phyloP scores from a whole-genome alignment of 2,888 invertebrate genomes.

The Nemurella pictetii region DNA sequence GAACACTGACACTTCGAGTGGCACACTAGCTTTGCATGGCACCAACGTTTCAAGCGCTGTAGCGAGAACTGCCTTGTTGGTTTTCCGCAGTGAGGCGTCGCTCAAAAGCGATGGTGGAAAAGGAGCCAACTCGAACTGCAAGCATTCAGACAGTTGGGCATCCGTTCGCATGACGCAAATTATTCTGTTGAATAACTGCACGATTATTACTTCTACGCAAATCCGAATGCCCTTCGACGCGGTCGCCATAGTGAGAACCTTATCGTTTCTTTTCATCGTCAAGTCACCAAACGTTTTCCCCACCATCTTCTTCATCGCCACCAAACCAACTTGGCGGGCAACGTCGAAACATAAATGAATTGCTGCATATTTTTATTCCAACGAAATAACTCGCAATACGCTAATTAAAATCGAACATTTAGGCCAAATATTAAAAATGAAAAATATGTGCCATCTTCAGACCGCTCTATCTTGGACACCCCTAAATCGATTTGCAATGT shows the following conservation, averaged over 20 bases:
- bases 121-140: conserved; percentile 16
- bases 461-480: too few species aligned
- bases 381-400: too few species aligned
- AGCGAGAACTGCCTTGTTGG: background rate
- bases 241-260: background rate
- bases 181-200: conserved; percentile 5
- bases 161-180: background rate
- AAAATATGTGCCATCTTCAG: too few species aligned
- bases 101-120: background rate
- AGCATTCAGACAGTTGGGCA: background rate
- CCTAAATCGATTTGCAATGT: too few species aligned
- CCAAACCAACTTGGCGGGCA: too few species aligned
- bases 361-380: too few species aligned
- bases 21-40: background rate
- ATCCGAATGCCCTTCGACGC: background rate
- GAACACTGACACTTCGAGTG: too few species aligned
- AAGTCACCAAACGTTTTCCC: background rate
- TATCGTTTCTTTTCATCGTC: background rate
- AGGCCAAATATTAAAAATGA: too few species aligned
- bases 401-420: too few species aligned
- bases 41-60: background rate
- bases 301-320: background rate
- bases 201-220: background rate
- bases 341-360: too few species aligned
- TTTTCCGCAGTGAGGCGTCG: background rate